Conservation (phyloP, 2,888 invertebrate species). For the Fragum fragum region DNA sequence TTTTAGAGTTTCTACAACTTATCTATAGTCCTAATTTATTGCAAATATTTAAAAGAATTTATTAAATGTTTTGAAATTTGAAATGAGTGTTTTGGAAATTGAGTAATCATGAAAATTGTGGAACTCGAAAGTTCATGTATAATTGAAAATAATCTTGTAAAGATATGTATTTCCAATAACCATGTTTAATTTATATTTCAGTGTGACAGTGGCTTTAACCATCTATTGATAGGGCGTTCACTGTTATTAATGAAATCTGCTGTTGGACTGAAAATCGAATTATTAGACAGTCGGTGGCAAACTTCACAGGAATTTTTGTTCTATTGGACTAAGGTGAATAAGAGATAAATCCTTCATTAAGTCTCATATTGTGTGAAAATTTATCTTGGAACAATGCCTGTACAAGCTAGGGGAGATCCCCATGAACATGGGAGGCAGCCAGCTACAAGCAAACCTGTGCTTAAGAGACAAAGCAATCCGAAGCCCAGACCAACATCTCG, state of each 20-base stretch:
- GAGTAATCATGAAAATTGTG: too few species aligned
- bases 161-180: background rate
- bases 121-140: too few species aligned
- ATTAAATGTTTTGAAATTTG: too few species aligned
- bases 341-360: background rate
- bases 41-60: too few species aligned
- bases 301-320: conserved; percentile 12
- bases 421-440: conserved; percentile 36
- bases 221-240: background rate
- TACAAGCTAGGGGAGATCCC: conserved; percentile 32
- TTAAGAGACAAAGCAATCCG: conserved; percentile 8
- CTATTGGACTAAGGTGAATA: background rate
- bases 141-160: too few species aligned
- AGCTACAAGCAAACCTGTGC: background rate
- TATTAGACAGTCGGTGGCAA: conserved; percentile 19
- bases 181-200: too few species aligned
- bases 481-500: conserved; percentile 19
- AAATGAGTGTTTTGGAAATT: too few species aligned
- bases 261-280: conserved; percentile 9
- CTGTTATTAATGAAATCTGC: background rate
- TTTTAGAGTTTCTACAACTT: too few species aligned
- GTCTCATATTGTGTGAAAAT: background rate
- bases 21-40: too few species aligned
- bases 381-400: conserved; percentile 34
- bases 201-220: background rate